Base-by-base conservation (phyloP, 1,140 invertebrate genomes). In the Caenorhabditis inopinata region DNA sequence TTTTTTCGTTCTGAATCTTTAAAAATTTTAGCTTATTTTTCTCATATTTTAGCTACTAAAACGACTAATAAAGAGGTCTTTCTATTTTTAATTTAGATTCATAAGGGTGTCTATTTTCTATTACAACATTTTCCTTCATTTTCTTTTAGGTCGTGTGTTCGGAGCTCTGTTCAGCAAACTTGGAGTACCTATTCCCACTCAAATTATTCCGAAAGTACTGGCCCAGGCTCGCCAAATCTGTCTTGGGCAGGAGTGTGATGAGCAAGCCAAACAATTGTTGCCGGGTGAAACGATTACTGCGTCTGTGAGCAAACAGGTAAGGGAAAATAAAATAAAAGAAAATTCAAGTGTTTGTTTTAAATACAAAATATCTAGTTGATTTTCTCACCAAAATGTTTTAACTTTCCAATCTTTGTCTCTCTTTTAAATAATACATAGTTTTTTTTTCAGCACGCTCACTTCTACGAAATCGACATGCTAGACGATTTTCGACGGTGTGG, bases 101-200 rank as follows among this genome's bases (percentile, higher is more conserved):
- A n/a, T n/a, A n/a, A n/a, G n/a, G n/a, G n/a, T n/a, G n/a, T n/a
- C n/a, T n/a, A n/a, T n/a, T n/a, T n/a, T n/a, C n/a, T n/a, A n/a
- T n/a, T n/a, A n/a, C n/a, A n/a, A n/a, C n/a, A n/a, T n/a, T n/a
- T n/a, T n/a, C n/a, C 12, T n/a, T 11, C 16, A 0, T 76, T 76
- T 11, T 48, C 23, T 76, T 86, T 79, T 42, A 86, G 85, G 87
- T 48, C 86, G 87, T 2, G 83, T 88, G 23, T 88, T 88, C 58
- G 87, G 87, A 16, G 87, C 87, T 16, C 85, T 88, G 74, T 89
- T 88, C 78, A 85, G 80, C 2, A 89, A 89, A 62, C 82, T 88
- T 21, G 87, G 87, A 11, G 85, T 88, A 11, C 88, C 88, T 29
- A 88, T 88, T 76, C 86, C 87, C 25, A 88, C 87, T 14, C 76